A percentile compares a stretch with the other conserved stretches of the same genome.
Evolutionary conservation across 2,797 vertebrate species (phyloP).

Genomic region (Mormyrus hasselquistii): DNA sequence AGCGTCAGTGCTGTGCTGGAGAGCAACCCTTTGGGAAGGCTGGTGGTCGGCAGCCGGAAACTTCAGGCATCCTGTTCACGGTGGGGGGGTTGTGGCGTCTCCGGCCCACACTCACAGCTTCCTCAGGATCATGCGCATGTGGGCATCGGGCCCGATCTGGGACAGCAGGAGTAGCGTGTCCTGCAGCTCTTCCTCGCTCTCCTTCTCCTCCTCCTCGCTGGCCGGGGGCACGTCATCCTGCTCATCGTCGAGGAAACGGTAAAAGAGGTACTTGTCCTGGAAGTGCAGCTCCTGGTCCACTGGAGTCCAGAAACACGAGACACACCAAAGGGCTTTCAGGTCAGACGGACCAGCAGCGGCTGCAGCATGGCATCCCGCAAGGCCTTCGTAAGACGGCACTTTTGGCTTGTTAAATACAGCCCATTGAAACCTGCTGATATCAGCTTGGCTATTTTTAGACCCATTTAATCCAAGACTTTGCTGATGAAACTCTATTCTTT

Average conservation of each 20-base stretch:
- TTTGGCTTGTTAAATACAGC: constrained; percentile 14
- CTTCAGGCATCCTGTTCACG: constrained; percentile 8
- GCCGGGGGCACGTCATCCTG: constrained; percentile 72
- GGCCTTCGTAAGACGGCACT: background rate
- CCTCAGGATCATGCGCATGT: constrained; percentile 95
- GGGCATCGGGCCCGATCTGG: constrained; percentile 92
- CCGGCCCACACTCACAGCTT: constrained; percentile 70
- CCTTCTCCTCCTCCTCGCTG: constrained; percentile 80
- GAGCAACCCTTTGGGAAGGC: background rate
- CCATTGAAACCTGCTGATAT: background rate
- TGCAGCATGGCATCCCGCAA: background rate
- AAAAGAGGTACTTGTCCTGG: constrained; percentile 98
- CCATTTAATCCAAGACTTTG: background rate
- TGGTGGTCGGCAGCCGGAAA: background rate
- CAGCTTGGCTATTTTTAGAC: background rate
- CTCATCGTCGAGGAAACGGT: constrained; percentile 95
- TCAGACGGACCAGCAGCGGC: background rate
- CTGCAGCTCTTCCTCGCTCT: constrained; percentile 88
- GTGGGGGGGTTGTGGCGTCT: background rate
- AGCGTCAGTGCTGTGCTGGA: background rate
- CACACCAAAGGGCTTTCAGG: background rate
- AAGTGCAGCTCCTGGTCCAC: constrained; percentile 91
- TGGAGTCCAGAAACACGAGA: constrained; percentile 41
- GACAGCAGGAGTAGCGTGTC: constrained; percentile 86
- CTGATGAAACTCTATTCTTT: background rate